These are phyloP conservation scores for Jordanella pulchra DNA, from an alignment of 2,797 vertebrate species.

Conservation along the genomic window DNA sequence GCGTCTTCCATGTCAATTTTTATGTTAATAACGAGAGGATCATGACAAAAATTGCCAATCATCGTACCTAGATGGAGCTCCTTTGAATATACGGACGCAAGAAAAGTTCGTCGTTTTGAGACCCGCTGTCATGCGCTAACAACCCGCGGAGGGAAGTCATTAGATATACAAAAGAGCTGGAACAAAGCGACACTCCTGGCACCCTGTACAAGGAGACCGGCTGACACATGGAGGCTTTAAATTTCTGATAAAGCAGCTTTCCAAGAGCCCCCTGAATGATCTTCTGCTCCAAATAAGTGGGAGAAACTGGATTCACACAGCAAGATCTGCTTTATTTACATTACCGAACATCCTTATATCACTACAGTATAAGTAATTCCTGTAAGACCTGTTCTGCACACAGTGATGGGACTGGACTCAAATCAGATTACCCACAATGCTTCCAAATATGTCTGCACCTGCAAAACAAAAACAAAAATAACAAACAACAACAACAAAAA, in stretches of 20 bases:
- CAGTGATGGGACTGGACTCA: constrained; percentile 72
- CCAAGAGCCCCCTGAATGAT: constrained; percentile 72
- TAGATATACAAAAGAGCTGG: constrained; percentile 98
- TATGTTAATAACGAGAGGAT: constrained; percentile 99
- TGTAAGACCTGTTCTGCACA: constrained; percentile 87
- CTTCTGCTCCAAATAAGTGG: constrained; percentile 73
- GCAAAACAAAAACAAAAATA: constrained; percentile 58
- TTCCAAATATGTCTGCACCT: constrained; percentile 76
- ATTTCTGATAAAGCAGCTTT: constrained; percentile 77
- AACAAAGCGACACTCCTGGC: constrained; percentile 96
- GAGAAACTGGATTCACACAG: constrained; percentile 62
- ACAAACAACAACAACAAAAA: constrained; percentile 38
- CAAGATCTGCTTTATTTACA: constrained; percentile 51
- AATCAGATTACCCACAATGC: constrained; percentile 81
- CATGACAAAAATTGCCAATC: constrained; percentile 99
- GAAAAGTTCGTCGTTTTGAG: constrained; percentile 96
- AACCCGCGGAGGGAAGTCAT: constrained; percentile 99
- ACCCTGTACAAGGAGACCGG: constrained; percentile 90
- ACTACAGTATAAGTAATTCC: constrained; percentile 90
- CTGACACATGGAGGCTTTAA: constrained; percentile 87
- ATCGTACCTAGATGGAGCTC: constrained; percentile 98
- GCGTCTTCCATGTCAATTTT: constrained; percentile 96
- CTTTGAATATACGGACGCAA: constrained; percentile 95
- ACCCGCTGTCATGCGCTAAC: constrained; percentile 99
- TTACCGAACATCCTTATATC: constrained; percentile 83